phyloP scores from a whole-genome alignment of 2,888 invertebrate species.

The Chymomyza amoena region DNA sequence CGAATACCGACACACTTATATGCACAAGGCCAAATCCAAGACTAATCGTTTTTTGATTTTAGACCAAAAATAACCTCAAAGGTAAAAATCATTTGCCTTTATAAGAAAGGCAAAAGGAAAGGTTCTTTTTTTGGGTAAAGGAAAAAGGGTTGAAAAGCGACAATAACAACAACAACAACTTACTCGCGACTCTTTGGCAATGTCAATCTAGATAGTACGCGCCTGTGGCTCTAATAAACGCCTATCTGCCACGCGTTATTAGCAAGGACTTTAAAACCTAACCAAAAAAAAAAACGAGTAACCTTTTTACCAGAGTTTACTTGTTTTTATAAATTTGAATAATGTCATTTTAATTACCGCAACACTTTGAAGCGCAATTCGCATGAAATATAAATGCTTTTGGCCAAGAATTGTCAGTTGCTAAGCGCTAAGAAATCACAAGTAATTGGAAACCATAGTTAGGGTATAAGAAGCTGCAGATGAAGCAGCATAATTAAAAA shows the following conservation, averaged over 20 bases:
- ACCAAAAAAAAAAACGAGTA: constrained; percentile 14
- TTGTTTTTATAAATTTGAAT: constrained; percentile 55
- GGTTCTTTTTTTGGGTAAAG: background rate
- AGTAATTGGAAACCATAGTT: constrained; percentile 26
- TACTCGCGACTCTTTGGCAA: constrained; percentile 25
- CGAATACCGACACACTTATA: background rate
- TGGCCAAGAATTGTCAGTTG: constrained; percentile 5
- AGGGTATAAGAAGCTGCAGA: constrained; percentile 20
- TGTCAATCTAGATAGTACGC: constrained; percentile 54
- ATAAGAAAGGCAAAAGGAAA: constrained; percentile 20
- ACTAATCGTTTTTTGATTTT: constrained; percentile 70
- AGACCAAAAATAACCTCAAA: constrained; percentile 37
- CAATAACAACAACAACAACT: background rate
- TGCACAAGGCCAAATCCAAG: constrained; percentile 8
- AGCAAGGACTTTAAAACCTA: constrained; percentile 4
- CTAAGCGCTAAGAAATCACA: constrained; percentile 24
- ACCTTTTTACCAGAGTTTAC: constrained; percentile 30
- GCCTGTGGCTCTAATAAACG: constrained; percentile 52
- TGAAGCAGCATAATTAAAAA: constrained; percentile 22
- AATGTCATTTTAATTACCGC: constrained; percentile 73
- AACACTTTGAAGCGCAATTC: constrained; percentile 36
- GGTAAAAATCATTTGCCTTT: background rate
- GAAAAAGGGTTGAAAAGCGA: constrained; percentile 38
- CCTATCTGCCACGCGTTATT: constrained; percentile 40
- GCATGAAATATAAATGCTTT: constrained; percentile 18